A percentile compares a stretch with the other conserved stretches of the same genome.
Evolutionary conservation across 1,140 invertebrate species (phyloP).

Genomic region (Reticulitermes speratus): DNA sequence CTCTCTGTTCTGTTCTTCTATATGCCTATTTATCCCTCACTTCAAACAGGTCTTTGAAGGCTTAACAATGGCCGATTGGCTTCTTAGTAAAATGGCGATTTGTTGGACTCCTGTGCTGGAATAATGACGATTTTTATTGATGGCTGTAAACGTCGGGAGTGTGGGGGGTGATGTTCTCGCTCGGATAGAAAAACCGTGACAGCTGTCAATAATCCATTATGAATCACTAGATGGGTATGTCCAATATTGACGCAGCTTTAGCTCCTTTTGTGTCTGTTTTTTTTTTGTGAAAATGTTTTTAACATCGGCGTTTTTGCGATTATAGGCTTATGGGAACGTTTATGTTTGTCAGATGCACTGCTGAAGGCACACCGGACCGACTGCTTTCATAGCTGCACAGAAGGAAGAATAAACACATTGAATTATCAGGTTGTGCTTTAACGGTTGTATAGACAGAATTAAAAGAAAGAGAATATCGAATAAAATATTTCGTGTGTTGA

Average conservation of each 20-base stretch:
- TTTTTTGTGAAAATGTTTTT: neutral
- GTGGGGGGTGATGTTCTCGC: neutral
- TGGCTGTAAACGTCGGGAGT: neutral
- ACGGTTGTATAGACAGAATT: too few species aligned
- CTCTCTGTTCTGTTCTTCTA: too few species aligned
- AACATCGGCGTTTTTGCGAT: conserved; percentile 2
- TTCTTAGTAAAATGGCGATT: neutral
- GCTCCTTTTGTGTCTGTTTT: neutral
- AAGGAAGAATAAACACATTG: too few species aligned
- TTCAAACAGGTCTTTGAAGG: neutral
- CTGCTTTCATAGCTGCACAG: too few species aligned
- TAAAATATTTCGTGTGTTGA: too few species aligned
- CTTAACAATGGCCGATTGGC: neutral
- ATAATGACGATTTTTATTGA: neutral
- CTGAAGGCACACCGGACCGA: neutral
- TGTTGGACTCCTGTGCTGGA: neutral
- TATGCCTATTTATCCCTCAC: neutral
- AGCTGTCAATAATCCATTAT: conserved; percentile 19
- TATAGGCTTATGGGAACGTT: neutral
- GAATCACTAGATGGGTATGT: neutral
- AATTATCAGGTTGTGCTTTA: too few species aligned
- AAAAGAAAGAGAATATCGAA: too few species aligned
- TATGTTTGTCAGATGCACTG: neutral
- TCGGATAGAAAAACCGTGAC: neutral
- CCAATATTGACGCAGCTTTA: conserved; percentile 6